Evolutionary conservation across 2,113 vertebrate genomes (phyloP), one percentile per base, ranked within the genome.

Genomic region (Chiloscyllium plagiosum): DNA sequence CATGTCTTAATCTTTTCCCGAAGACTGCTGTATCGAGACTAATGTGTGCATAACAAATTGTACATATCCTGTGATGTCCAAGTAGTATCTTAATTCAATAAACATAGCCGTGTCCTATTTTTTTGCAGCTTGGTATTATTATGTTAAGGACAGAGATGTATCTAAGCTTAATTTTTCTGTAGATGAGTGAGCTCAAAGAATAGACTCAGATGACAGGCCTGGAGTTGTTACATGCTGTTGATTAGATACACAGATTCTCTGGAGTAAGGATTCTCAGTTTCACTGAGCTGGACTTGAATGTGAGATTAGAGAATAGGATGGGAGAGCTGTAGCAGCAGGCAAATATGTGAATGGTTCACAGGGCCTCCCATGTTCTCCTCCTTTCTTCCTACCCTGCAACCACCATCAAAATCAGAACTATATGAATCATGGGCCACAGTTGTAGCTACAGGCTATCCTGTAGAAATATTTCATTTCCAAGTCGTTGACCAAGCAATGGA

Each of bases 31-130:
- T 96, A 96, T 96, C 96, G 96, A 95, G 78, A 95, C 96, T 90
- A 95, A 4, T 96, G 96, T 96, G 95, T 96, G 96, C 96, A 96
- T 96, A 96, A 52, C 97, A 96, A 96, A 96, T 97, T 97, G 47
- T 96, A 96, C 37, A 96, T 95, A 96, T 96, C 96, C 97, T 96
- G 97, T 96, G 97, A 97, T 96, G 96, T 96, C 96, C 97, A 96
- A 70, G 96, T 96, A 95, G 96, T 96, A 96, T 96, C 95, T 96
- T 96, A 96, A 70, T 96, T 70, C 97, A 98, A 97, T 98, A 97
- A 98, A 97, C 95, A 96, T 85, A 96, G 80, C 89, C 96, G 96
- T 96, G 96, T 96, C 96, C 96, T 96, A 95, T 50, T 70, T 95
- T 94, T 94, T 72, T 7, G 29, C 29, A 29, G 68, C 13, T 19